These are phyloP conservation scores for Eumaeus atala DNA, from an alignment of 1,140 invertebrate species.

Conservation along the genomic window DNA sequence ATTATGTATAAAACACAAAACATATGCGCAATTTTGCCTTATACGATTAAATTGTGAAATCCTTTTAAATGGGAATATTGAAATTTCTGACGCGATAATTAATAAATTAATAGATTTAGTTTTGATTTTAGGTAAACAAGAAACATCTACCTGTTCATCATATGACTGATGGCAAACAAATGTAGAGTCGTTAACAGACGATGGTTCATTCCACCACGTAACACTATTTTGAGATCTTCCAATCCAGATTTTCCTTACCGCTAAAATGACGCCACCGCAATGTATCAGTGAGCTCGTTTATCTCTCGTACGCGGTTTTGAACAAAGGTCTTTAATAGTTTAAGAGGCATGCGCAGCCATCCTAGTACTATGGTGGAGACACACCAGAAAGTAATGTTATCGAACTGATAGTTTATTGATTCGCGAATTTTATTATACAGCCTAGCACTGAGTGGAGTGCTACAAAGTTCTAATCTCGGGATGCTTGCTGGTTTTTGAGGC, in stretches of 20 bases:
- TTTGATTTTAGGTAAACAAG: slow-evolving; percentile 15
- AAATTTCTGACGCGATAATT: background rate
- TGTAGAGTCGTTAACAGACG: slow-evolving; percentile 9
- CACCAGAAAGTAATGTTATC: too few relatives aligned
- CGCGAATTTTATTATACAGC: too few relatives aligned
- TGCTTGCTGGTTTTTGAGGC: background rate
- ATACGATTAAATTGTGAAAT: slow-evolving; percentile 21
- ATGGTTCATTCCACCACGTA: slow-evolving; percentile 20
- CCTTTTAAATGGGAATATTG: slow-evolving; percentile 16
- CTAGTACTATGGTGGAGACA: slow-evolving; percentile 21
- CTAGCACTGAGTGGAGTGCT: too few relatives aligned
- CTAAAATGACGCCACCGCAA: slow-evolving; percentile 15
- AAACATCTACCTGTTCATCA: background rate
- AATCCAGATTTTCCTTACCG: slow-evolving; percentile 17
- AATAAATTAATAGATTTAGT: background rate
- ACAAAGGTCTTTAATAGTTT: slow-evolving; percentile 22
- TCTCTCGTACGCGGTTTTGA: slow-evolving; percentile 20
- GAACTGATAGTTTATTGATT: too few relatives aligned
- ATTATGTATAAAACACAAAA: slow-evolving; percentile 19
- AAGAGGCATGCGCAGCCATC: slow-evolving; percentile 19
- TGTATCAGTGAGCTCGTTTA: slow-evolving; percentile 18
- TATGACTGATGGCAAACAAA: slow-evolving; percentile 8
- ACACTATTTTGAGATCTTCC: background rate
- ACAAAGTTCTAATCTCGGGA: background rate
- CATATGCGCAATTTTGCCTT: slow-evolving; percentile 17